Conservation (phyloP, 1,140 invertebrate species). For the Araneus ventricosus region DNA sequence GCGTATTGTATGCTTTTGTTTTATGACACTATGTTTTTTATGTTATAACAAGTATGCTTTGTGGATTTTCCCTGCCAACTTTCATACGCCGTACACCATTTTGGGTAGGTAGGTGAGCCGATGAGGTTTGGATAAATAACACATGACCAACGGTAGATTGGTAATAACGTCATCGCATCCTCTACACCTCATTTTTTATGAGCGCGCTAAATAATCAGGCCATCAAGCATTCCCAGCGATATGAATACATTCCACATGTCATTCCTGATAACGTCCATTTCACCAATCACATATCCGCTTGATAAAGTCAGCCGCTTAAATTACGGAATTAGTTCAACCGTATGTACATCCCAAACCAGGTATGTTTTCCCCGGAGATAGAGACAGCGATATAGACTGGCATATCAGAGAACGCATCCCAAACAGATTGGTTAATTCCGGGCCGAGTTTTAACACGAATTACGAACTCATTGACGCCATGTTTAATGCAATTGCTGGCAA, state of each 20-base stretch:
- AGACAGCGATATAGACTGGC: not conserved
- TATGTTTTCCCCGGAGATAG: not conserved
- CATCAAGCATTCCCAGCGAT: not conserved
- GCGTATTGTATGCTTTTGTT: too few species aligned
- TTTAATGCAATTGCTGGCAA: conserved; percentile 11
- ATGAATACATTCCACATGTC: not conserved
- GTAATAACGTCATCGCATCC: too few species aligned
- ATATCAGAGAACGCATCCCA: not conserved
- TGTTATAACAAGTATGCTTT: too few species aligned
- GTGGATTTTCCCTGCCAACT: too few species aligned
- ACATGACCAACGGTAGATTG: too few species aligned
- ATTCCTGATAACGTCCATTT: not conserved
- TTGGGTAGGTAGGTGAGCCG: too few species aligned
- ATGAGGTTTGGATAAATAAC: too few species aligned
- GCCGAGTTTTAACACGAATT: not conserved
- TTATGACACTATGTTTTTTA: too few species aligned
- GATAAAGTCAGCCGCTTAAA: not conserved
- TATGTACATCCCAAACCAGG: not conserved
- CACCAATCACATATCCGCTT: not conserved
- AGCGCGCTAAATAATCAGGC: too few species aligned
- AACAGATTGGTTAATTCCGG: not conserved
- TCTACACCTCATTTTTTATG: too few species aligned
- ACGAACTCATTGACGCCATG: not conserved
- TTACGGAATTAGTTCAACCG: not conserved
- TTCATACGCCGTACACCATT: too few species aligned